These are phyloP conservation scores for Tipula helvola DNA, from an alignment of 2,888 invertebrate species.

Conservation along the genomic window DNA sequence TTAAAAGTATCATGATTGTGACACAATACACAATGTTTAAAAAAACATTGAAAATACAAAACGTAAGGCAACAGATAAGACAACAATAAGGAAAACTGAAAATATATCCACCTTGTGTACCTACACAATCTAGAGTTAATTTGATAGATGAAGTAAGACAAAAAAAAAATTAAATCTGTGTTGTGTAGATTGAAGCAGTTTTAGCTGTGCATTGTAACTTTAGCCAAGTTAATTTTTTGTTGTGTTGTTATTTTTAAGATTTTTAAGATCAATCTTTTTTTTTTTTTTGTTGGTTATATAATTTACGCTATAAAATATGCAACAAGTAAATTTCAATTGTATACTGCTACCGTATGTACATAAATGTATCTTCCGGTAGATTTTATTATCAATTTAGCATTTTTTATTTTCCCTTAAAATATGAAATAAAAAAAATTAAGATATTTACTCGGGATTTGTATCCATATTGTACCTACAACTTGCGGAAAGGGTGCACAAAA, in stretches of 20 bases:
- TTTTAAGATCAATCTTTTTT: neutral
- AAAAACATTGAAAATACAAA: neutral
- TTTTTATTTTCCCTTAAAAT: neutral
- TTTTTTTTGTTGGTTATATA: neutral
- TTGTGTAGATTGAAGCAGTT: neutral
- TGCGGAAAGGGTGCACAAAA: neutral
- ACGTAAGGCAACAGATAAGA: neutral
- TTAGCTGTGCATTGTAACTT: neutral
- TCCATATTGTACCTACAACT: neutral
- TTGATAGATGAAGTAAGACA: neutral
- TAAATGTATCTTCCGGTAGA: neutral
- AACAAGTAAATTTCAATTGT: conserved; percentile 4
- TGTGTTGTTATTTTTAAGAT: neutral
- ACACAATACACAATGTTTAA: neutral
- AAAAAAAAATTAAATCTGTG: neutral
- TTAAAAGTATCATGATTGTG: neutral
- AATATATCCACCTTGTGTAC: neutral
- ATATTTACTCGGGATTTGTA: neutral
- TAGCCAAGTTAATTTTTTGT: neutral
- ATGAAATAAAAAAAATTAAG: neutral
- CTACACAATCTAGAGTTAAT: neutral
- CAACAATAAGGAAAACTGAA: neutral
- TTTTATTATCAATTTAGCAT: neutral
- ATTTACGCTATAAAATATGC: neutral
- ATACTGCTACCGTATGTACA: neutral